Percentiles rank a stretch among this genome's conserved stretches.
Evolutionary conservation across 2,888 invertebrate genomes (phyloP).

Genomic region (Apomyelois bistriatella): DNA sequence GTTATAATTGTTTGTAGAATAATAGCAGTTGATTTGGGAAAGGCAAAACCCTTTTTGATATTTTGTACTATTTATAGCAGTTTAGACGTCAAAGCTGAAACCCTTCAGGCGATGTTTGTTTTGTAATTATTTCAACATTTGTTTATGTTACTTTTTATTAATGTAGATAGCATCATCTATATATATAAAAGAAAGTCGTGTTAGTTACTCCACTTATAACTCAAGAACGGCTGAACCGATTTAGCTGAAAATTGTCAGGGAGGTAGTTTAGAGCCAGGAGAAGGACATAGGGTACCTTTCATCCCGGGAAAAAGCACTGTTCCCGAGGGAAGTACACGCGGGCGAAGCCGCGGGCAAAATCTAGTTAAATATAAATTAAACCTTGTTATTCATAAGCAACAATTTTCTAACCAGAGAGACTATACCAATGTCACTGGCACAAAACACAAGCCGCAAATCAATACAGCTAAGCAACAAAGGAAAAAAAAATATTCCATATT

Average conservation of each 20-base stretch:
- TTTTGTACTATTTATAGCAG: neutral
- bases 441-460: constrained; percentile 2
- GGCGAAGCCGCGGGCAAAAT: too few relatives aligned
- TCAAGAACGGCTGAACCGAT: too few relatives aligned
- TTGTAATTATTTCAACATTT: neutral
- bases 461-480: neutral
- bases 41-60: constrained; percentile 3
- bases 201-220: too few relatives aligned
- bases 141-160: too few relatives aligned
- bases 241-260: too few relatives aligned
- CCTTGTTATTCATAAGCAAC: neutral
- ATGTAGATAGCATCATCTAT: too few relatives aligned
- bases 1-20: constrained; percentile 24
- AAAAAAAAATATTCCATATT: constrained; percentile 13
- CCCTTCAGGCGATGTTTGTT: neutral
- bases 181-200: too few relatives aligned
- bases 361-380: too few relatives aligned
- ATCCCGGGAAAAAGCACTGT: too few relatives aligned
- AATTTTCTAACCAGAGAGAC: neutral
- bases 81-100: constrained; percentile 6
- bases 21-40: constrained; percentile 8
- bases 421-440: neutral
- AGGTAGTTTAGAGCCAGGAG: too few relatives aligned
- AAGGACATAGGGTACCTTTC: too few relatives aligned
- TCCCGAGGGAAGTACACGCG: too few relatives aligned